These are phyloP conservation scores for Noctuana brunneofusca DNA, from an alignment of 2,888 invertebrate genomes.

Conservation along the genomic window DNA sequence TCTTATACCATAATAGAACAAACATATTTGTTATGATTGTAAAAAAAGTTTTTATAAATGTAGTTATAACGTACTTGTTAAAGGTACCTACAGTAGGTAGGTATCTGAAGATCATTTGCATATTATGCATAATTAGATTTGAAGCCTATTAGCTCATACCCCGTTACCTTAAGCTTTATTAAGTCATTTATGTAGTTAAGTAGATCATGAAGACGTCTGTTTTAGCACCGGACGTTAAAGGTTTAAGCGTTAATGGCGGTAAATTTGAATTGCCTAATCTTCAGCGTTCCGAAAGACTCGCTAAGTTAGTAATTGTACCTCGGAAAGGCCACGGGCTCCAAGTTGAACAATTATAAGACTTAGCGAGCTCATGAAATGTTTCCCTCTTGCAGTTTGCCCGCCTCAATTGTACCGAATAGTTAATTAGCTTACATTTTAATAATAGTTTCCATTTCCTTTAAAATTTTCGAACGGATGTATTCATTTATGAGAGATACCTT, in stretches of 20 bases:
- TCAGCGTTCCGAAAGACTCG: slow-evolving; percentile 38
- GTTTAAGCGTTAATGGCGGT: slow-evolving; percentile 26
- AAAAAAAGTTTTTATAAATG: no score
- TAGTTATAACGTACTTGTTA: no score
- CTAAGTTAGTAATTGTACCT: slow-evolving; percentile 49
- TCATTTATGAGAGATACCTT: not conserved
- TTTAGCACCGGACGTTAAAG: slow-evolving; percentile 24
- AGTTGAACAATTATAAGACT: slow-evolving; percentile 64
- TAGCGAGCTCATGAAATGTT: slow-evolving; percentile 60
- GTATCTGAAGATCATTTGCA: not conserved
- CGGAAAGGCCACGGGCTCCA: slow-evolving; percentile 52
- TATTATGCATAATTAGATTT: not conserved
- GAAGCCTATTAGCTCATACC: not conserved
- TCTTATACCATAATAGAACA: no score
- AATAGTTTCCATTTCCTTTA: slow-evolving; percentile 3
- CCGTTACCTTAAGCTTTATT: not conserved
- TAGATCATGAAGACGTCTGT: slow-evolving; percentile 24
- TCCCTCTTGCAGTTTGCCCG: slow-evolving; percentile 50
- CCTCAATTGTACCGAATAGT: slow-evolving; percentile 48
- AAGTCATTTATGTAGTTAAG: slow-evolving; percentile 10
- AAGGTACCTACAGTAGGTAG: no score
- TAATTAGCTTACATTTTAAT: slow-evolving; percentile 20
- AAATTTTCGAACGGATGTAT: slow-evolving; percentile 6
- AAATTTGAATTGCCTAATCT: slow-evolving; percentile 39
- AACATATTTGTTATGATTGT: no score